phyloP scores from a whole-genome alignment of 2,113 vertebrate species.

The Hyla sarda region DNA sequence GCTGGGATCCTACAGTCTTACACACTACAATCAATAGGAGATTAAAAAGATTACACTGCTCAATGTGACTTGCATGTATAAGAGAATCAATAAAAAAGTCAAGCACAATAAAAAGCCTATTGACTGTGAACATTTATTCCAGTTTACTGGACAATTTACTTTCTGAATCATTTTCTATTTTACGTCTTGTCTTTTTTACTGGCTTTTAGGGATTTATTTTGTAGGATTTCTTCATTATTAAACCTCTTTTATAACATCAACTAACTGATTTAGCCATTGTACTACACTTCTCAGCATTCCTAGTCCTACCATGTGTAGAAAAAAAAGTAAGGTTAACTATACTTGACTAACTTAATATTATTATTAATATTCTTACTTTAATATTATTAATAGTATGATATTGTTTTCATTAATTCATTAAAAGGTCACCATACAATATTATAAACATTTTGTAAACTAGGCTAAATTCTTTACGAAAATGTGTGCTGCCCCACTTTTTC shows the following conservation, averaged over 20 bases:
- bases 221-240: neutral
- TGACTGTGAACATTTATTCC: neutral
- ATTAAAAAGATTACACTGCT: neutral
- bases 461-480: too few species aligned
- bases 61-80: constrained; percentile 4
- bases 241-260: neutral
- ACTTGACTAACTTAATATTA: too few species aligned
- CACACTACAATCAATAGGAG: neutral
- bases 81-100: constrained; percentile 16
- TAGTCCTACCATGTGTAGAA: too few species aligned
- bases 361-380: too few species aligned
- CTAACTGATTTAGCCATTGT: neutral
- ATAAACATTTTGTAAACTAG: too few species aligned
- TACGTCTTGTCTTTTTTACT: neutral
- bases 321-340: too few species aligned
- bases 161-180: neutral
- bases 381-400: too few species aligned
- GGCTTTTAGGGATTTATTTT: neutral
- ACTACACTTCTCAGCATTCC: neutral
- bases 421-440: too few species aligned
- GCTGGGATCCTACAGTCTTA: neutral
- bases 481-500: too few species aligned
- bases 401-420: too few species aligned
- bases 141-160: neutral
- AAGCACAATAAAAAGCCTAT: neutral